Percentiles rank a stretch among this genome's conserved stretches.
These are phyloP conservation scores for Clitarchus hookeri DNA, from an alignment of 2,888 invertebrate genomes.

Conservation along the genomic window DNA sequence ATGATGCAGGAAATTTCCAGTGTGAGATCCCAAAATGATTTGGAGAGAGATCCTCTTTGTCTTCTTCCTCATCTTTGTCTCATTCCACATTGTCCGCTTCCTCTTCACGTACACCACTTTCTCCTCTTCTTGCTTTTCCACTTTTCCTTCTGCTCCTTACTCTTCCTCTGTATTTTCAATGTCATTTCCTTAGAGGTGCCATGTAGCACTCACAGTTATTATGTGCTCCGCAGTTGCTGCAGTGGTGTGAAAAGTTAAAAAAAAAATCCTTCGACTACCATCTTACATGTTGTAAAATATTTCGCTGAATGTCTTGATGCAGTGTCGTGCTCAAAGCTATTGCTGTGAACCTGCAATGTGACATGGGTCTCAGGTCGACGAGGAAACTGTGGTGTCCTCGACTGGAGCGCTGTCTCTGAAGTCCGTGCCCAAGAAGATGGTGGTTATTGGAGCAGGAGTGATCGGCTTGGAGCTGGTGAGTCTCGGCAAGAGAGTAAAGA, in stretches of 20 bases:
- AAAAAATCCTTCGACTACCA: background rate
- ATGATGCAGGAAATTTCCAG: too few relatives aligned
- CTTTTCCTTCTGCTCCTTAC: background rate
- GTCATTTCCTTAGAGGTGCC: background rate
- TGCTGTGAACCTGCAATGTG: too few relatives aligned
- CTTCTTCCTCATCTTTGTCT: too few relatives aligned
- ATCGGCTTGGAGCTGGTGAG: slow-evolving; percentile 92
- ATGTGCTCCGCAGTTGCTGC: background rate
- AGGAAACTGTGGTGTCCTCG: slow-evolving; percentile 91
- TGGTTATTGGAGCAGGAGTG: slow-evolving; percentile 98
- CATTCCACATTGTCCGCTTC: too few relatives aligned
- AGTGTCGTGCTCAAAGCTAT: too few relatives aligned
- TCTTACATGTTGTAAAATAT: slow-evolving; percentile 29
- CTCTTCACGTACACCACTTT: too few relatives aligned
- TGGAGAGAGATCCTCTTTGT: too few relatives aligned
- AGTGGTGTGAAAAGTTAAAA: background rate
- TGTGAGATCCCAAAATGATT: too few relatives aligned
- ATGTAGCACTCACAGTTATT: too few relatives aligned
- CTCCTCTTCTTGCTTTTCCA: too few relatives aligned
- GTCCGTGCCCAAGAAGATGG: slow-evolving; percentile 85
- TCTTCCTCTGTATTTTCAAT: background rate
- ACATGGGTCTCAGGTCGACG: slow-evolving; percentile 75
- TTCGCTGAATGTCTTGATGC: slow-evolving; percentile 21
- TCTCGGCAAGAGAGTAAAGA: slow-evolving; percentile 21
- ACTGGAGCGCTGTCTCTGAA: slow-evolving; percentile 93